Percentiles rank a stretch among this genome's conserved stretches.
These are phyloP conservation scores for Diadema setosum DNA, from an alignment of 35 echinoderm and acorn worm species.

Conservation along the genomic window DNA sequence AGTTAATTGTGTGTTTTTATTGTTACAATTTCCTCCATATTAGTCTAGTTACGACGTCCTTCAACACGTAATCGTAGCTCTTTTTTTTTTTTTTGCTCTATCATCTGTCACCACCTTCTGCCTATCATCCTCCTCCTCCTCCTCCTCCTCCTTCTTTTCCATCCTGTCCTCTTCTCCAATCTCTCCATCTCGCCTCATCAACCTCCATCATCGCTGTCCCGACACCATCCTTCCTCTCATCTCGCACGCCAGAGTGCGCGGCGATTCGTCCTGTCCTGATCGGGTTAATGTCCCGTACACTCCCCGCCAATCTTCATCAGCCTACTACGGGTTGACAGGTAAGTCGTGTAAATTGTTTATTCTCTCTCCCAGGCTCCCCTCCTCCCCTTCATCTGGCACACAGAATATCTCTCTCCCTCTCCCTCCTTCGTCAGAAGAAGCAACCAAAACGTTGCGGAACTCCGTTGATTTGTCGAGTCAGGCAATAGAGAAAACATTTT, in stretches of 20 bases:
- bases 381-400: neutral
- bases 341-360: slow-evolving; percentile 8
- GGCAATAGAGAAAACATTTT: too few species aligned
- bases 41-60: neutral
- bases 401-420: neutral
- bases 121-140: neutral
- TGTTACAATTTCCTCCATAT: neutral
- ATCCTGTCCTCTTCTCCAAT: neutral
- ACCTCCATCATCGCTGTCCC: neutral
- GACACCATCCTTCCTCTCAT: neutral
- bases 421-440: neutral
- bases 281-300: neutral
- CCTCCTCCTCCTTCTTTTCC: neutral
- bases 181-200: neutral
- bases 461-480: too few species aligned
- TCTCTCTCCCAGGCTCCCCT: neutral
- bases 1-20: too few species aligned
- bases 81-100: too few species aligned
- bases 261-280: neutral
- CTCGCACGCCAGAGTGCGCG: slow-evolving; percentile 2
- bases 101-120: neutral
- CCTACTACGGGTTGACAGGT: neutral
- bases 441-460: too few species aligned
- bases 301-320: slow-evolving; percentile 2
- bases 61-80: too few species aligned